Percentiles rank a stretch among this genome's conserved stretches.
These are phyloP conservation scores for Drosophila willistoni DNA, from an alignment of 1,140 invertebrate genomes.

Conservation along the genomic window DNA sequence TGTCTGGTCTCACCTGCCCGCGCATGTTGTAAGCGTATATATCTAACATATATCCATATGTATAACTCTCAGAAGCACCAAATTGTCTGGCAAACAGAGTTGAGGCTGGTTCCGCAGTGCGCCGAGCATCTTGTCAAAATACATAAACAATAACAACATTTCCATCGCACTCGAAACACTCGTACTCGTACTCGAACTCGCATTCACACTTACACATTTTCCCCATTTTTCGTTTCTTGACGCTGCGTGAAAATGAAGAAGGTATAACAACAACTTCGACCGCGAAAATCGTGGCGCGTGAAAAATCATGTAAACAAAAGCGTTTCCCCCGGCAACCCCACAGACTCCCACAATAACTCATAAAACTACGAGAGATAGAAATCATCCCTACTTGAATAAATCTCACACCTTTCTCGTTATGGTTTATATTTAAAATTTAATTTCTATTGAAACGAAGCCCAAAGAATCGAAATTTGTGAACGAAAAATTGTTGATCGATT, in stretches of 20 bases:
- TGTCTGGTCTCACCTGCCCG: neutral
- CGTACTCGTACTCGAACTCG: neutral
- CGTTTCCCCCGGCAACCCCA: slow-evolving; percentile 28
- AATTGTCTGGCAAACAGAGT: slow-evolving; percentile 70
- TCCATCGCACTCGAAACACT: slow-evolving; percentile 54
- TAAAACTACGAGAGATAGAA: slow-evolving; percentile 47
- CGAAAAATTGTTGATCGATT: slow-evolving; percentile 79
- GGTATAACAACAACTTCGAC: slow-evolving; percentile 45
- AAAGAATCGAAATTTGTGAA: slow-evolving; percentile 59
- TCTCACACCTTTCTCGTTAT: slow-evolving; percentile 64
- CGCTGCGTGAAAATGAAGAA: slow-evolving; percentile 67
- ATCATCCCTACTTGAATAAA: slow-evolving; percentile 42
- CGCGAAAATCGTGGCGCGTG: slow-evolving; percentile 78
- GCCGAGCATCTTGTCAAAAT: slow-evolving; percentile 77
- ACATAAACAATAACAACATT: slow-evolving; percentile 82
- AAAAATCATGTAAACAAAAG: slow-evolving; percentile 76
- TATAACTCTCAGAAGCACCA: slow-evolving; percentile 41
- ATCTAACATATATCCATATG: too few species aligned
- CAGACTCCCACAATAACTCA: slow-evolving; percentile 80
- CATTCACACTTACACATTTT: slow-evolving; percentile 62
- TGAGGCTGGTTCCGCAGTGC: slow-evolving; percentile 26
- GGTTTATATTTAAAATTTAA: slow-evolving; percentile 78
- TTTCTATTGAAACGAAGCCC: slow-evolving; percentile 44
- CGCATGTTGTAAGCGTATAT: slow-evolving; percentile 29
- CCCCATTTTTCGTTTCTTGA: slow-evolving; percentile 34